Conservation (phyloP, 1,140 invertebrate genomes). For the Drosophila carrolli region DNA sequence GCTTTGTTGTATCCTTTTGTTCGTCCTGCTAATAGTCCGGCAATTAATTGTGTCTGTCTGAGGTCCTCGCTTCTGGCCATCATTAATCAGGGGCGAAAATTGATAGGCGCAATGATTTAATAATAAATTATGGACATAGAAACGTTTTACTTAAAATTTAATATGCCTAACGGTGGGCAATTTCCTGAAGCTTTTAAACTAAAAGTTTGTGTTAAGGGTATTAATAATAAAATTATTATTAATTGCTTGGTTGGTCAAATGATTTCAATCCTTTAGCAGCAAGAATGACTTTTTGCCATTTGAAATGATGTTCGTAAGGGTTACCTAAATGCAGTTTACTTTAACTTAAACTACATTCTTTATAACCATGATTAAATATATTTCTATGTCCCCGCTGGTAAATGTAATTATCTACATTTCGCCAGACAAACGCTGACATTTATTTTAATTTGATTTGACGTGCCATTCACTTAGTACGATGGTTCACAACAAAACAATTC, state of each 20-base stretch:
- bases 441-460: constrained; percentile 59
- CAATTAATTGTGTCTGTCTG: constrained; percentile 61
- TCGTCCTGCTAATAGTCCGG: constrained; percentile 43
- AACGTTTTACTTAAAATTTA: constrained; percentile 1
- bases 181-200: not conserved
- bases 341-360: not conserved
- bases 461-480: constrained; percentile 50
- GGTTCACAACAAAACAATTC: constrained; percentile 47
- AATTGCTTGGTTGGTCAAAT: too few species aligned
- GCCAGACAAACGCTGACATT: constrained; percentile 20
- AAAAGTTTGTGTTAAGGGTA: not conserved
- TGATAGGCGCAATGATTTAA: constrained; percentile 65
- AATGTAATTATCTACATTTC: constrained; percentile 12
- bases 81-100: constrained; percentile 64
- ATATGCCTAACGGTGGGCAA: not conserved
- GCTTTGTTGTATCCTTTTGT: constrained; percentile 21
- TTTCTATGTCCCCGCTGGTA: not conserved
- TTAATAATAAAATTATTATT: too few species aligned
- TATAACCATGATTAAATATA: not conserved
- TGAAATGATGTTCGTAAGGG: too few species aligned
- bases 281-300: too few species aligned
- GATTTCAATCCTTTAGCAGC: too few species aligned
- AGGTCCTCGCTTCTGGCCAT: constrained; percentile 16
- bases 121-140: constrained; percentile 30
- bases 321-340: too few species aligned